These are phyloP conservation scores for Alligator sinensis DNA, from an alignment of 2,113 vertebrate genomes.

Conservation along the genomic window DNA sequence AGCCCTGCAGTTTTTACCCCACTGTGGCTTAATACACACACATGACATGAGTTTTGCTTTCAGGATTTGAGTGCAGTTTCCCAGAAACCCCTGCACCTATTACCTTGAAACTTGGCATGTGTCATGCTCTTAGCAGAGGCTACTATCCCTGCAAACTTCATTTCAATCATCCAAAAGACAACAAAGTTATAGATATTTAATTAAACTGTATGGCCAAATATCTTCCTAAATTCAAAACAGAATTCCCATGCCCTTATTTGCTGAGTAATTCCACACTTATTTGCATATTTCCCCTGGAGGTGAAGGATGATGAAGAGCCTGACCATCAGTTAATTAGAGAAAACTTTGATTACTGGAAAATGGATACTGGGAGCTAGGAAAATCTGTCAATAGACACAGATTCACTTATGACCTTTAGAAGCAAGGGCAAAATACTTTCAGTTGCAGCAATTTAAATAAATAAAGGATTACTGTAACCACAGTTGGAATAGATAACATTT, in stretches of 20 bases:
- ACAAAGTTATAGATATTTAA: no score
- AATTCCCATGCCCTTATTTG: neutral
- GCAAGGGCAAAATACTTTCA: neutral
- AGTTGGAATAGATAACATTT: neutral
- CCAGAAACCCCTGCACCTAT: no score
- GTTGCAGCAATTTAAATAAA: neutral
- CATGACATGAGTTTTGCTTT: no score
- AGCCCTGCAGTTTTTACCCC: no score
- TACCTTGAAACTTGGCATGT: no score
- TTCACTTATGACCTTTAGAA: neutral
- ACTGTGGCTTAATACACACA: no score
- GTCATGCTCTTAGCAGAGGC: no score
- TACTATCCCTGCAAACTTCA: no score
- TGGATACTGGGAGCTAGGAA: neutral
- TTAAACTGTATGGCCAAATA: no score
- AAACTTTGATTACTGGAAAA: neutral
- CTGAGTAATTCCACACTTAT: neutral
- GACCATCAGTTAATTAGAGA: neutral
- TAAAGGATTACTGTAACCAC: neutral
- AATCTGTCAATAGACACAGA: neutral
- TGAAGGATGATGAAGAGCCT: neutral
- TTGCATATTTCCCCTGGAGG: neutral
- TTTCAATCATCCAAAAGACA: no score
- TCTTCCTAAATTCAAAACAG: neutral
- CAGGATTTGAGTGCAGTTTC: no score